Evolutionary conservation across 2,888 invertebrate species (phyloP), one percentile per base, ranked within the genome.

Genomic region (Syrista parreyssii): DNA sequence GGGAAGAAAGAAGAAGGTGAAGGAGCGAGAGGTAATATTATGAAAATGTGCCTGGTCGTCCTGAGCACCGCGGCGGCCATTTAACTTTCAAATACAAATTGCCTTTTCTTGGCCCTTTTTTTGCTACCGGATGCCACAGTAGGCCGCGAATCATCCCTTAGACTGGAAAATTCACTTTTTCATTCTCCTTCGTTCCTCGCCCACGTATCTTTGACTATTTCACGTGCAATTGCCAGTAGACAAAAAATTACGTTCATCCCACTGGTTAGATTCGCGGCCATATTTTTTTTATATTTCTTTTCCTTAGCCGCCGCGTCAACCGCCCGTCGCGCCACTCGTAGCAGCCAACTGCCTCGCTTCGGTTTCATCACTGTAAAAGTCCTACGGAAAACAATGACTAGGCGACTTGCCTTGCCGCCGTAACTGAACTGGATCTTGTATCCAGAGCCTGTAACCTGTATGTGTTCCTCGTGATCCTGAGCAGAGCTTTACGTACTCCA

Each of bases 81-180:
- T 71, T 71, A 71, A 71, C 71, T 31, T 71, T 71, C 71, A 71
- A 71, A 71, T 71, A 71, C 33, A 71, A 71, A 71, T 71, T 32
- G 71, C 71, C 33, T 71, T 71, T 30, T 33, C 33, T 40, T 68
- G 32, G 75, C 75, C 31, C 75, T 23, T 55, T 55, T 55, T 55
- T 55, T 55, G 55, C 55, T 23, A 23, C 23, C 1, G 55, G 23
- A 23, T 23, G 55, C n/a, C n/a, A 55, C 55, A 23, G 9, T 23
- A 55, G 55, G 23, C 55, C 55, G 23, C 23, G 55, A 23, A 55
- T 55, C 55, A 15, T 55, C 55, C 23, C 55, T 23, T 55, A 9
- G 23, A 9, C 55, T 23, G 55, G 23, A 55, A 71, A 75, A 71
- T 73, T 79, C 74, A 76, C 73, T 76, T 76, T 79, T 77, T 79